Evolutionary conservation across 2,113 vertebrate genomes (phyloP), one percentile per base, ranked within the genome.

Genomic region (Elephantulus edwardii): DNA sequence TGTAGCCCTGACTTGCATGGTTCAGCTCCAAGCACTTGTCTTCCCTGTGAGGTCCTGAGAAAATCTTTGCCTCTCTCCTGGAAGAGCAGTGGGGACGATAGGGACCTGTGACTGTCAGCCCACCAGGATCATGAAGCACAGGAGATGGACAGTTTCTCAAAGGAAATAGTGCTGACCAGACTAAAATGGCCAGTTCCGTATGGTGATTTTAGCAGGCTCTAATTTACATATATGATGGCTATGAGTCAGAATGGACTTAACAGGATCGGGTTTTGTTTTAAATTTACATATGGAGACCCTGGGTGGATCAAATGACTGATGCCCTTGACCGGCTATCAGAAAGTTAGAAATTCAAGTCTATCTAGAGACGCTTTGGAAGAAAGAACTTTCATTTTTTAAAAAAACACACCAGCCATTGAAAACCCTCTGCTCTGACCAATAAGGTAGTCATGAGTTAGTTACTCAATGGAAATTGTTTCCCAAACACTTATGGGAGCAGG

Each of bases 1-100:
- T 24, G 22, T 17, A 75, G 28, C 28, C 46, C 44, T 38, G 30
- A 26, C 35, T 35, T 0, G 1, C 54, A 33, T 0, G 9, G n/a
- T 38, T 79, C 75, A 14, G 48, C 7, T 66, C 79, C 28, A 24
- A 38, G 35, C 2, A 0, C 26, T 19, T 2, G 11, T 52, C 54
- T 14, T 4, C 52, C 22, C 44, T 72, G 13, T 42, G 71, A 26
- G 16, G 42, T 19, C 33, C 78, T 35, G 60, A 24, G 11, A 35
- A 24, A n/a, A 56, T 7, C 46, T 60, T 10, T 77, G 28, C 28
- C 26, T n/a, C 42, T 50, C 30, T 30, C 40, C 84, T 46, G 40
- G 17, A 30, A 44, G 13, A n/a, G 28, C 0, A 1, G 24, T 33
- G 62, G n/a, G 11, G n/a, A 42, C 35, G 79, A 78, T 30, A 46